These are phyloP conservation scores for Syrista parreyssii DNA, from an alignment of 2,888 invertebrate species.

Conservation along the genomic window DNA sequence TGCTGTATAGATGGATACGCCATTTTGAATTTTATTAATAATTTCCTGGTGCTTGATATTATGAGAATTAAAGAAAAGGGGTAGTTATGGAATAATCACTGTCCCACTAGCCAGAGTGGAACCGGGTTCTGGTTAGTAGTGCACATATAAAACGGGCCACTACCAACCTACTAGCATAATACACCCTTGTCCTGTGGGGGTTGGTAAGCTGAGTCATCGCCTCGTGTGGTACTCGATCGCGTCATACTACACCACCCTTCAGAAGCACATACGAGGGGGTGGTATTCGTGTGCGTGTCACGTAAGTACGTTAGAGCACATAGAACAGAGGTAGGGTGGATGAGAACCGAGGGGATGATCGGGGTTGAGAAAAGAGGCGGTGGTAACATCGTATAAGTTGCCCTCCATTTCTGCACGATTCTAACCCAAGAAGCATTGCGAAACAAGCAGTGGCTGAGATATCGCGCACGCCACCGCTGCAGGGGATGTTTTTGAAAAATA, in stretches of 20 bases:
- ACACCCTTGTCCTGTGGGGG: slow-evolving; percentile 27
- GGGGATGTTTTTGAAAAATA: background rate
- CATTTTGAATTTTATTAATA: slow-evolving; percentile 13
- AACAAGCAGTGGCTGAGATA: background rate
- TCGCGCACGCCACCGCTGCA: background rate
- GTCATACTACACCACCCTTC: slow-evolving; percentile 45
- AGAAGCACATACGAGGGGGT: background rate
- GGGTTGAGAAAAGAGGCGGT: background rate
- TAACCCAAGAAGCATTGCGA: background rate
- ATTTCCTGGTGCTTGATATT: background rate
- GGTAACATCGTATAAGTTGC: slow-evolving; percentile 64
- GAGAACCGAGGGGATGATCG: background rate
- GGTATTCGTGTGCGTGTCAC: background rate
- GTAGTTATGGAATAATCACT: background rate
- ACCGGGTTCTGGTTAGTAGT: background rate
- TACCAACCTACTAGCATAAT: background rate
- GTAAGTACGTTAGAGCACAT: background rate
- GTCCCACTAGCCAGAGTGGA: background rate
- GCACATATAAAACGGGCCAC: background rate
- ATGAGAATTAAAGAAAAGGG: background rate
- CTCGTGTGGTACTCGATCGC: slow-evolving; percentile 56
- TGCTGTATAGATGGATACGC: background rate
- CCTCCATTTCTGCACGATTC: slow-evolving; percentile 65
- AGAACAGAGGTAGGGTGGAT: background rate
- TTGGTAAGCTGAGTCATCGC: slow-evolving; percentile 57